Evolutionary conservation across 2,888 invertebrate species (phyloP).

Genomic region (Unio pictorum): DNA sequence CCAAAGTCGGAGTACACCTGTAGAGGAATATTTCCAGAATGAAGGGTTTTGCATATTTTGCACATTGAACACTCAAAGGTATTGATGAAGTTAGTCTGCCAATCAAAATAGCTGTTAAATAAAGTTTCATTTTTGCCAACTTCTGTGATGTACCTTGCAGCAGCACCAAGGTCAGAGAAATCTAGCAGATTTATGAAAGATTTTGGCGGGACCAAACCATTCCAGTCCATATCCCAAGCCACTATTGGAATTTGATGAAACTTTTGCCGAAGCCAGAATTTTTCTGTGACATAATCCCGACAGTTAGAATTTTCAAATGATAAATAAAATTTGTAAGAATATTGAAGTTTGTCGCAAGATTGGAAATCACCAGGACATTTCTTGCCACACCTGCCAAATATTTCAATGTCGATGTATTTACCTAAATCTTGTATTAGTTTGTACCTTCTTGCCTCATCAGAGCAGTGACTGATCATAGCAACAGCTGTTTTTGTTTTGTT

Average conservation of each 20-base stretch:
- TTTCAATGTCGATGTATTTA: slow-evolving; percentile 6
- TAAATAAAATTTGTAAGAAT: too few relatives aligned
- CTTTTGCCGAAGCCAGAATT: slow-evolving; percentile 5
- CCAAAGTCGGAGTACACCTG: too few relatives aligned
- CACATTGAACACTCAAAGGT: too few relatives aligned
- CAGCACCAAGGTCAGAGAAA: neutral
- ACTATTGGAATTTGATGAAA: slow-evolving; percentile 9
- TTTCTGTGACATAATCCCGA: slow-evolving; percentile 8
- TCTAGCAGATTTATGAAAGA: slow-evolving; percentile 5
- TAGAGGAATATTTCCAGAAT: too few relatives aligned
- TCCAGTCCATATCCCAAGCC: slow-evolving; percentile 2
- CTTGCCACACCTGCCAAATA: slow-evolving; percentile 7
- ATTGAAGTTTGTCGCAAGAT: too few relatives aligned
- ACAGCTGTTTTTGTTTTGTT: slow-evolving; percentile 11
- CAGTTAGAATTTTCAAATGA: too few relatives aligned
- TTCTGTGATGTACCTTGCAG: neutral
- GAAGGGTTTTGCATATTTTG: too few relatives aligned
- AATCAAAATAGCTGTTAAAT: slow-evolving; percentile 9
- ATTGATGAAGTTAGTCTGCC: slow-evolving; percentile 1
- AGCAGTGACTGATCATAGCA: slow-evolving; percentile 4
- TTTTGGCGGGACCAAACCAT: slow-evolving; percentile 3
- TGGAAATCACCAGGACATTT: too few relatives aligned
- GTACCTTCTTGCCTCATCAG: slow-evolving; percentile 4
- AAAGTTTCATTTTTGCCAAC: neutral
- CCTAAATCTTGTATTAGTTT: slow-evolving; percentile 2